Conservation (phyloP, 2,797 vertebrate species). For the Gymnothorax reevesii region DNA sequence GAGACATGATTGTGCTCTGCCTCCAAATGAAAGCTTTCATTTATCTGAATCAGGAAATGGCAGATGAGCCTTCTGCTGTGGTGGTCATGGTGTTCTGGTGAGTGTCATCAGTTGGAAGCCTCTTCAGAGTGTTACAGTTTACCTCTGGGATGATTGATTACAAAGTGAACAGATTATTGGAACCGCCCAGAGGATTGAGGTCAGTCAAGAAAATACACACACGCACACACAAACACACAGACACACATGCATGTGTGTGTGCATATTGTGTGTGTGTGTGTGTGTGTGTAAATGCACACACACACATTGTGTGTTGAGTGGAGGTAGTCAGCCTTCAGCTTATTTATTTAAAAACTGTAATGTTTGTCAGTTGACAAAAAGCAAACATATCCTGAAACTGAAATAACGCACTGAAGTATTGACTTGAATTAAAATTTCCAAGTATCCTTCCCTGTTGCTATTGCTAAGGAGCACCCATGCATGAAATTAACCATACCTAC, state of each 20-base stretch:
- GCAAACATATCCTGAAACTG: background rate
- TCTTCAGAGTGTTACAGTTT: slow-evolving; percentile 7
- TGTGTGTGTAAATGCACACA: background rate
- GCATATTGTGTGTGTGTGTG: too few relatives aligned
- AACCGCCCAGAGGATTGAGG: slow-evolving; percentile 18
- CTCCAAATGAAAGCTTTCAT: slow-evolving; percentile 62
- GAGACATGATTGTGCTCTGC: slow-evolving; percentile 65
- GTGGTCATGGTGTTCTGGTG: slow-evolving; percentile 27
- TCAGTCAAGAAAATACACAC: slow-evolving; percentile 23
- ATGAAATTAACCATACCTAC: background rate
- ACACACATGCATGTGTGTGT: too few relatives aligned
- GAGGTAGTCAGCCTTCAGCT: background rate
- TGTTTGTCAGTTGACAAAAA: background rate
- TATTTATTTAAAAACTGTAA: background rate
- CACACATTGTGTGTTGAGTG: too few relatives aligned
- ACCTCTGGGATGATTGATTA: background rate
- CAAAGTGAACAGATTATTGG: background rate
- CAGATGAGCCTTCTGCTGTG: slow-evolving; percentile 26
- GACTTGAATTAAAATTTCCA: background rate
- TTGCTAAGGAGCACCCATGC: background rate
- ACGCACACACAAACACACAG: background rate
- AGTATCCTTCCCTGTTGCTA: background rate
- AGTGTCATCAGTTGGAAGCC: background rate
- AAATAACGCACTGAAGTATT: background rate
- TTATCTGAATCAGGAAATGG: slow-evolving; percentile 65